Base-by-base conservation (phyloP, 2,888 invertebrate species). In the Nomada fucata region DNA sequence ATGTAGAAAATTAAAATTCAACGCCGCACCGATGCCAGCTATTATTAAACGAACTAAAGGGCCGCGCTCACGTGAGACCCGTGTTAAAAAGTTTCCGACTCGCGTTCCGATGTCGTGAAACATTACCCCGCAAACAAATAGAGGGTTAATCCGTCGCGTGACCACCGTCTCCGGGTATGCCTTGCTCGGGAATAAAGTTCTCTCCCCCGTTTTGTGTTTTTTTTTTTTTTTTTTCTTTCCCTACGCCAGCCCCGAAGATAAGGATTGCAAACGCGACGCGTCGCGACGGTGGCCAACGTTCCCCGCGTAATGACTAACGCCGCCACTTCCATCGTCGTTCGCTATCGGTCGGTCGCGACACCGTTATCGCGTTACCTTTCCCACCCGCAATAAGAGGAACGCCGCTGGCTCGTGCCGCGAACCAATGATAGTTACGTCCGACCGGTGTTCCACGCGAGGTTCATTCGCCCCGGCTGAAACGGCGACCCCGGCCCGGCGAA, bases 101-200 rank as follows among this genome's bases (percentile, higher is more conserved):
- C 78, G 50, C 78, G 71, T 67, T 61, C 61, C 71, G 44, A 61
- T 72, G 71, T 80, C 79, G 79, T 80, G 67, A 80, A 80, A 80
- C 71, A 78, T 80, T 71, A 79, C 79, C 50, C 36, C 26, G 71
- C 79, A 68, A 80, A 80, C 79, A 79, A 79, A 80, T 79, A 80
- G 65, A 57, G 61, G 79, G 79, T 67, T 63, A 68, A 80, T 61
- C 59, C 67, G 47, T 80, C 71, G 79, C 79, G 79, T 80, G 79
- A 80, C 79, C 79, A 71, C 50, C 72, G 79, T 80, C 79, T 55
- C 71, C 71, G 71, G 79, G 55, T 69, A 78, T 53, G 47, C 23
- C 70, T 36, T 36, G 70, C 53, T 61, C 70, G 79, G 61, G 61
- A 79, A 71, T 80, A 80, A 80, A 80, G 55, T 80, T 36, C 36